phyloP scores from a whole-genome alignment of 23 tunicate genomes.

The Corella eumyota region DNA sequence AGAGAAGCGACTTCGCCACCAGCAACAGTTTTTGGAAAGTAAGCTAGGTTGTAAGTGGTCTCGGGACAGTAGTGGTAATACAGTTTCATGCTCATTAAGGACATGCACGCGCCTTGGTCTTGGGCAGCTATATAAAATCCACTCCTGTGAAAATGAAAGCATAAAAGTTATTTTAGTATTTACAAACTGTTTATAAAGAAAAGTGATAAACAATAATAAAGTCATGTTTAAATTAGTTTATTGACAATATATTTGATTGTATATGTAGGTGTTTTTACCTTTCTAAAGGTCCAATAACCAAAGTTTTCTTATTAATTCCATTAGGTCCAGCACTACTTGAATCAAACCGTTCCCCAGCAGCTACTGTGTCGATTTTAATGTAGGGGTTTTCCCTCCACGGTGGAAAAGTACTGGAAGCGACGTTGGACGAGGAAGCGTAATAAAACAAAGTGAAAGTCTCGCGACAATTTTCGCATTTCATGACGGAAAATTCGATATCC shows the following conservation, averaged over 20 bases:
- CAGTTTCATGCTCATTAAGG: slow-evolving; percentile 56
- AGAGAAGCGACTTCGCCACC: slow-evolving; percentile 62
- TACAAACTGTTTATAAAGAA: neutral
- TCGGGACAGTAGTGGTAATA: slow-evolving; percentile 84
- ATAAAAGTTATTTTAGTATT: neutral
- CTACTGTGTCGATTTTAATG: slow-evolving; percentile 82
- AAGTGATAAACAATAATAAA: neutral
- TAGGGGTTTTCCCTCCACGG: slow-evolving; percentile 86
- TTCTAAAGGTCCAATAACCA: slow-evolving; percentile 52
- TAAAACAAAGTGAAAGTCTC: slow-evolving; percentile 83
- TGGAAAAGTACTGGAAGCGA: slow-evolving; percentile 80
- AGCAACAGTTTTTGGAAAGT: slow-evolving; percentile 56
- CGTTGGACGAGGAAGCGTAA: slow-evolving; percentile 44
- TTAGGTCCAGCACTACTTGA: slow-evolving; percentile 17
- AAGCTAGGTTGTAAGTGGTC: slow-evolving; percentile 48
- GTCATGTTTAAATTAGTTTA: neutral
- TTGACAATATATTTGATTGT: slow-evolving; percentile 1
- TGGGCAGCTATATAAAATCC: slow-evolving; percentile 83
- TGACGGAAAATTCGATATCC: slow-evolving; percentile 69
- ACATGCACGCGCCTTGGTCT: slow-evolving; percentile 93
- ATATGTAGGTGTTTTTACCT: slow-evolving; percentile 39
- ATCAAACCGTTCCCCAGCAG: slow-evolving; percentile 73
- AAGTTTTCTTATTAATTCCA: slow-evolving; percentile 73
- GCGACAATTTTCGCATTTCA: slow-evolving; percentile 67
- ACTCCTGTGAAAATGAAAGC: slow-evolving; percentile 14